These are phyloP conservation scores for Henicopernis longicauda DNA, from an alignment of 2,113 vertebrate species.

Conservation along the genomic window DNA sequence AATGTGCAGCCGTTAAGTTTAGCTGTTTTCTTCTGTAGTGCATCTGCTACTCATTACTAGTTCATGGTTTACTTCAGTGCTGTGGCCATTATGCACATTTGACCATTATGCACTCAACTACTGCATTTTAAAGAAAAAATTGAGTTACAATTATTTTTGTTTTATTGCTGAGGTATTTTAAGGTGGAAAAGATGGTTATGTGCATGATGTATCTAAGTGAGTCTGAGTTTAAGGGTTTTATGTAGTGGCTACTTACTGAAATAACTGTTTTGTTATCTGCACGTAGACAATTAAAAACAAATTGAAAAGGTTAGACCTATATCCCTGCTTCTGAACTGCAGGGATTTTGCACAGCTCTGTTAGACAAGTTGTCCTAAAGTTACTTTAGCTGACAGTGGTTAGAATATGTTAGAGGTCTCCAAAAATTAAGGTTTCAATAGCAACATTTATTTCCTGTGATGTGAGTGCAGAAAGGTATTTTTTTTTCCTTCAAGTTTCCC, in stretches of 20 bases:
- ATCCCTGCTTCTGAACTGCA: background rate
- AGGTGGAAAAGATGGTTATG: background rate
- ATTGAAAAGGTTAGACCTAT: background rate
- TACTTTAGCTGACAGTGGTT: background rate
- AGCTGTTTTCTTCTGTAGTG: background rate
- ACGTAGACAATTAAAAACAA: background rate
- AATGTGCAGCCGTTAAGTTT: background rate
- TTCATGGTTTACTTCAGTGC: background rate
- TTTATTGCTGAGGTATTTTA: background rate
- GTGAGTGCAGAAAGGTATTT: rapidly evolving
- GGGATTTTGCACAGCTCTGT: background rate
- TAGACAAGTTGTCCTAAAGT: background rate
- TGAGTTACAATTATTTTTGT: background rate
- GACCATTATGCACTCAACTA: background rate
- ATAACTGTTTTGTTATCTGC: background rate
- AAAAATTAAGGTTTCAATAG: background rate
- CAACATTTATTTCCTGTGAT: background rate
- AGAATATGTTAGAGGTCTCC: background rate
- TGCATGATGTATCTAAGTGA: background rate
- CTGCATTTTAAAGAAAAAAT: background rate
- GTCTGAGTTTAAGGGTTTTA: background rate
- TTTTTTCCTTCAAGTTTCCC: background rate
- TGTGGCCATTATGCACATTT: background rate
- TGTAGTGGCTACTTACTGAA: background rate
- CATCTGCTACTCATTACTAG: background rate